phyloP scores from a whole-genome alignment of 2,888 invertebrate species.

The Didymodactylos carnosus region DNA sequence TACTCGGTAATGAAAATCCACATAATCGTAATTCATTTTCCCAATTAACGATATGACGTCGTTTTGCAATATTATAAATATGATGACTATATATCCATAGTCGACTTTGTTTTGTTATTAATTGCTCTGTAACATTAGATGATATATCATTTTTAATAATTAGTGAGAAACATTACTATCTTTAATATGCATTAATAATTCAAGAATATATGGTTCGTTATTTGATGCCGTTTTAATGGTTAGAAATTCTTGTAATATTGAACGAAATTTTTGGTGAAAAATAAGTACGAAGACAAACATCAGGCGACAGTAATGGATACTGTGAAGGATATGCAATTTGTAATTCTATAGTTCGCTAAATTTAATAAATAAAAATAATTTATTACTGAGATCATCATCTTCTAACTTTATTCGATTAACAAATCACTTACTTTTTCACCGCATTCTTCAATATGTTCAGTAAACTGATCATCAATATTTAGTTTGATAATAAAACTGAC shows the following conservation, averaged over 20 bases:
- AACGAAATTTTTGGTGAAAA: neutral
- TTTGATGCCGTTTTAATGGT: neutral
- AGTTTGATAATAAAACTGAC: conserved; percentile 4
- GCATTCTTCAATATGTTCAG: too few species aligned
- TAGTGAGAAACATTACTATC: neutral
- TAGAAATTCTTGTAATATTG: neutral
- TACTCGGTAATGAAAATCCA: conserved; percentile 71
- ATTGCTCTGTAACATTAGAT: neutral
- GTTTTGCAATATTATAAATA: conserved; percentile 66
- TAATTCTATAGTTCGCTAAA: neutral
- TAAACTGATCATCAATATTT: neutral
- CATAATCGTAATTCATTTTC: conserved; percentile 52
- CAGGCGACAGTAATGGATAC: neutral
- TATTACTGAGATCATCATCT: neutral
- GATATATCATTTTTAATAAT: neutral
- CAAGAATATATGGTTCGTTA: neutral
- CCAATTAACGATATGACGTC: conserved; percentile 53
- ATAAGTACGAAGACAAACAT: neutral
- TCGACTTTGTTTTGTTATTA: conserved; percentile 27
- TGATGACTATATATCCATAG: conserved; percentile 85
- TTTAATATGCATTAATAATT: neutral
- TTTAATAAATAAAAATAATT: neutral
- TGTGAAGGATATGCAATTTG: neutral
- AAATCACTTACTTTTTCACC: neutral
- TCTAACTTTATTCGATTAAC: neutral